These are phyloP conservation scores for Ferrisia virgata DNA, from an alignment of 2,888 invertebrate genomes.

Conservation along the genomic window DNA sequence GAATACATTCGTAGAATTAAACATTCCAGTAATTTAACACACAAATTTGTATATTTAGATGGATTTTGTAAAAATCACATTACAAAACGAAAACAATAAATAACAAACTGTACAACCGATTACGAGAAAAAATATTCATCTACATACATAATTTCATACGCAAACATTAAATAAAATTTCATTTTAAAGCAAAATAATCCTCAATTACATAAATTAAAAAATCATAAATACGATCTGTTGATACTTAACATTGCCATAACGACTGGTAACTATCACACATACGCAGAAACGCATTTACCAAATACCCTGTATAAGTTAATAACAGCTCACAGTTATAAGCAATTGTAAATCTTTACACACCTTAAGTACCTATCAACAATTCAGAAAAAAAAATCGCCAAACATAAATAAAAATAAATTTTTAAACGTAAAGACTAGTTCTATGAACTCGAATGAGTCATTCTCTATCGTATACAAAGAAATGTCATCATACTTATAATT, in stretches of 20 bases:
- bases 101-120: neutral
- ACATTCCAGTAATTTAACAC: neutral
- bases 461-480: neutral
- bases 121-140: neutral
- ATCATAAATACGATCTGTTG: neutral
- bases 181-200: neutral
- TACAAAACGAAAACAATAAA: neutral
- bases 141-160: neutral
- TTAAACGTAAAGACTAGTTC: neutral
- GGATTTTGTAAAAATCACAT: neutral
- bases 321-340: neutral
- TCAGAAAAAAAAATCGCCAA: neutral
- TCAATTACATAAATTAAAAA: neutral
- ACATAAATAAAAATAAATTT: neutral
- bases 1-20: no score
- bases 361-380: no score
- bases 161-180: neutral
- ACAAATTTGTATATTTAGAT: neutral
- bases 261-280: neutral
- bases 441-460: neutral
- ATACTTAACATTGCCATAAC: neutral
- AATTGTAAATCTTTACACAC: neutral
- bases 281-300: slow-evolving; percentile 22
- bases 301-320: slow-evolving; percentile 20
- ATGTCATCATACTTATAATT: neutral